Evolutionary conservation across 2,113 vertebrate species (phyloP), one percentile per base, ranked within the genome.

Genomic region (Strix aluco): DNA sequence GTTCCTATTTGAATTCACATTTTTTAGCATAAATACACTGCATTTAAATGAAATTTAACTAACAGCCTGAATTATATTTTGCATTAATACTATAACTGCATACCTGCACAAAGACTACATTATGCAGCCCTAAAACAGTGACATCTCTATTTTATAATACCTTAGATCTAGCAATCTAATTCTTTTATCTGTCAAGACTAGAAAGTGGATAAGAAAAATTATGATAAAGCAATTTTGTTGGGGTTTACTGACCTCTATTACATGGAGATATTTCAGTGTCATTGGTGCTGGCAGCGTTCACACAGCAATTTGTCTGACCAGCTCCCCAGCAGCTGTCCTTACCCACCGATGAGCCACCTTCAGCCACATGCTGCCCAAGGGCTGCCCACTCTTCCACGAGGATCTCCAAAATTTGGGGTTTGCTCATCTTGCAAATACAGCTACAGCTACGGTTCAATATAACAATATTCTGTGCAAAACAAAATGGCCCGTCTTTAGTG

Each of bases 381-480:
- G 29, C 69, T 27, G 46, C 47, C 15, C 16, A 18, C 23, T 51
- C 36, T 51, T 58, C 38, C 63, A 46, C 0, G 0, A 47, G 32
- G 20, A 54, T 18, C 20, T 67, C n/a, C 62, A 67, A 17, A 52
- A 18, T 17, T 4, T 13, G 11, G 27, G 49, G 15, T 2, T 66
- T 61, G 20, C 7, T 85, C 79, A 6, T 5, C 11, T 38, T 47
- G 15, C 17, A 58, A 36, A 16, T 4, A 13, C 19, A 44, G 52
- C 22, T 4, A 13, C 19, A 44, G 52, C 22, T 42, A 52, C 2
- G 1, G 29, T 10, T 55, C 71, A n/a, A 1, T 0, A 9, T 0
- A 61, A 47, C 7, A 59, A 40, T 5, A 38, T 21, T 6, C 57
- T 18, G 18, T 17, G 21, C 6, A 57, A 71, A 85, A 49, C 14